phyloP scores from a whole-genome alignment of 2,888 invertebrate genomes.

The Labia minor region DNA sequence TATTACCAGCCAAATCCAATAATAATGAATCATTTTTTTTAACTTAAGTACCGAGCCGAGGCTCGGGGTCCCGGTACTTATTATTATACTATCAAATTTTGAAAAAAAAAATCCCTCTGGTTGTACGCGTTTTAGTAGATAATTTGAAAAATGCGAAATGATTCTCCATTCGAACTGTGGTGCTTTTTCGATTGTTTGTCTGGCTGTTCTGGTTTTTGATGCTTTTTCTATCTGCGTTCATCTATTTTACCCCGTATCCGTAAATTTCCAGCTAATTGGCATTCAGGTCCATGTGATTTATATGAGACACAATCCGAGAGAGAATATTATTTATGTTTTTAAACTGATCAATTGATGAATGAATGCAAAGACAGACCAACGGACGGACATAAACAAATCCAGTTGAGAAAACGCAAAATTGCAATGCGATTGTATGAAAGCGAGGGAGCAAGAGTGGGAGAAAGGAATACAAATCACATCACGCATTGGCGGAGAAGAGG shows the following conservation, averaged over 20 bases:
- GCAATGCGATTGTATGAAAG: not conserved
- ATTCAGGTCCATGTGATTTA: not conserved
- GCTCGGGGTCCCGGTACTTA: too few relatives aligned
- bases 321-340: not conserved
- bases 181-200: too few relatives aligned
- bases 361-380: not conserved
- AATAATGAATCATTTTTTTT: too few relatives aligned
- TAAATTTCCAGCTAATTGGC: conserved; percentile 1
- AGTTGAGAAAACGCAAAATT: conserved; percentile 6
- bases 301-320: not conserved
- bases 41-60: too few relatives aligned
- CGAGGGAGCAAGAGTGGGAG: not conserved
- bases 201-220: too few relatives aligned
- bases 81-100: too few relatives aligned
- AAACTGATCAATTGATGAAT: not conserved
- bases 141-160: too few relatives aligned
- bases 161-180: too few relatives aligned
- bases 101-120: too few relatives aligned
- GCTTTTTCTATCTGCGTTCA: too few relatives aligned
- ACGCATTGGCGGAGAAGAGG: not conserved
- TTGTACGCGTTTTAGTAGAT: too few relatives aligned
- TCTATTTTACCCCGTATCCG: not conserved
- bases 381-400: not conserved
- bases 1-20: too few relatives aligned
- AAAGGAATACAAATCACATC: not conserved